phyloP scores from a whole-genome alignment of 2,888 invertebrate genomes.

The Cybosia mesomella region DNA sequence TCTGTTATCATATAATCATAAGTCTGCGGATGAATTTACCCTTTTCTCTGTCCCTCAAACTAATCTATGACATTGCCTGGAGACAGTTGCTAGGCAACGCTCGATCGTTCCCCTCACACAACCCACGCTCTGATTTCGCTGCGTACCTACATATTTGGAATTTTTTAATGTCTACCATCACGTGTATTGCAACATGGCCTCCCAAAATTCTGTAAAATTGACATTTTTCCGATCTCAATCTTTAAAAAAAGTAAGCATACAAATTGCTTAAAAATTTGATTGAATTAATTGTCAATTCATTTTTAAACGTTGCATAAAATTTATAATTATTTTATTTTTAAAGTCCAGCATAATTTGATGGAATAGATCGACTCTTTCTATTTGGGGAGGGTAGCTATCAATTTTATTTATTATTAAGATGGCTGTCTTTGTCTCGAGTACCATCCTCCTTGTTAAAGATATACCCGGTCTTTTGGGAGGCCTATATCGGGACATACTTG shows the following conservation, averaged over 20 bases:
- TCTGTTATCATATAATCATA: no score
- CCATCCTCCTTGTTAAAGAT: no score
- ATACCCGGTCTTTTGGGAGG: no score
- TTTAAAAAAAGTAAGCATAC: no score
- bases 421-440: no score
- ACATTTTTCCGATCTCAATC: no score
- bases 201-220: conserved; percentile 49
- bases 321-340: no score
- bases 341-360: conserved; percentile 7
- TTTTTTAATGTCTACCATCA: conserved; percentile 47
- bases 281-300: conserved; percentile 36
- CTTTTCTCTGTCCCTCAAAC: background rate
- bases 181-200: conserved; percentile 39
- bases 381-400: background rate
- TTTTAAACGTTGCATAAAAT: background rate
- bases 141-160: conserved; percentile 56
- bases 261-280: no score
- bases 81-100: conserved; percentile 71
- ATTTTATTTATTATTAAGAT: background rate
- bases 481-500: no score
- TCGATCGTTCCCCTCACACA: conserved; percentile 65
- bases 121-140: conserved; percentile 57
- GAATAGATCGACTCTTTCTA: background rate
- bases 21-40: background rate
- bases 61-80: conserved; percentile 54